Conservation (phyloP, 2,113 vertebrate genomes). For the Archocentrus centrarchus region DNA sequence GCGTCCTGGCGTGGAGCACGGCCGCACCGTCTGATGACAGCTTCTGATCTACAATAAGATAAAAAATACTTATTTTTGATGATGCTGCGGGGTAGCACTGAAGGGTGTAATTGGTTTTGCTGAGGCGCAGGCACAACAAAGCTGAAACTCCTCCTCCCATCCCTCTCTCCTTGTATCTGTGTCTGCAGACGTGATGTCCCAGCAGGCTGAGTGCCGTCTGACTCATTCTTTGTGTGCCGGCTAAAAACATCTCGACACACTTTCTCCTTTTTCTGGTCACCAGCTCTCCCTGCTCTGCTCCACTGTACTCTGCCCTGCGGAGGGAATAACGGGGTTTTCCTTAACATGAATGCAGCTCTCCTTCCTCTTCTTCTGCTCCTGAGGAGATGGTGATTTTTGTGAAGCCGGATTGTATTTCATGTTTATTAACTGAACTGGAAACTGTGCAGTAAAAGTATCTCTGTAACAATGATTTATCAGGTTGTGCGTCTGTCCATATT, state of each 20-base stretch:
- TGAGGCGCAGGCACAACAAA: background rate
- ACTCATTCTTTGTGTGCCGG: slow-evolving; percentile 50
- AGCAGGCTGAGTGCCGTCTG: slow-evolving; percentile 42
- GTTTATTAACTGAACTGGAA: background rate
- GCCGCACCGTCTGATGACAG: slow-evolving; percentile 34
- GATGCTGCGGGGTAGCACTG: background rate
- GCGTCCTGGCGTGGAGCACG: slow-evolving; percentile 12
- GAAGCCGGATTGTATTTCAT: background rate
- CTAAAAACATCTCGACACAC: slow-evolving; percentile 65
- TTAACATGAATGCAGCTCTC: background rate
- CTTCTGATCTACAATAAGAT: slow-evolving; percentile 22
- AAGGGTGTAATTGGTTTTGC: background rate
- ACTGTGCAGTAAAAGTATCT: background rate
- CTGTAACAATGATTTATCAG: background rate
- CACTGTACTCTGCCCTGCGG: slow-evolving; percentile 21
- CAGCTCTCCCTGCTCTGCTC: slow-evolving; percentile 36
- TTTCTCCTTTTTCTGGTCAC: slow-evolving; percentile 49
- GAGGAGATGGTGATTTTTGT: background rate
- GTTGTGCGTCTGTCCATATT: background rate
- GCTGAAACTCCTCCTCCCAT: background rate
- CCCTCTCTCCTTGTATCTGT: slow-evolving; percentile 6
- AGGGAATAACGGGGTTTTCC: slow-evolving; percentile 55
- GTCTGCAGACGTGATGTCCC: slow-evolving; percentile 53
- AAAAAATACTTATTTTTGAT: slow-evolving; percentile 35
- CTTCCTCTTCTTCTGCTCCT: slow-evolving; percentile 13